Conservation (phyloP, 2,797 vertebrate species). For the Sparus aurata region DNA sequence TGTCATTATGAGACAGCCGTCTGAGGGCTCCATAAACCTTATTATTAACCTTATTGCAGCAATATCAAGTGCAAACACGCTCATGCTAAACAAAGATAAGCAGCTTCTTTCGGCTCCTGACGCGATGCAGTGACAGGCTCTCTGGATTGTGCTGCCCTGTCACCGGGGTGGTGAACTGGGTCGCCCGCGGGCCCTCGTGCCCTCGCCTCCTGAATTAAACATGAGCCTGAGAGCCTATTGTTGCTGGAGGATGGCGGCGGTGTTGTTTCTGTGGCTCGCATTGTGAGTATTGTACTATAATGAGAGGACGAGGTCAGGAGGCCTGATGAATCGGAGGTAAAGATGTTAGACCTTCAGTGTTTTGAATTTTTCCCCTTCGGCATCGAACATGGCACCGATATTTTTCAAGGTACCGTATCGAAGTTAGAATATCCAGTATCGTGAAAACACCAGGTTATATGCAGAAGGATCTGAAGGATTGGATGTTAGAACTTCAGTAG, state of each 20-base stretch:
- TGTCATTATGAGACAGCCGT: constrained; percentile 19
- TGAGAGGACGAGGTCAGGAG: neutral
- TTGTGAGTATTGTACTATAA: constrained; percentile 7
- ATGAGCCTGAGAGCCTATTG: constrained; percentile 42
- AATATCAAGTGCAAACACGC: constrained; percentile 37
- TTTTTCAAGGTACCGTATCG: no score
- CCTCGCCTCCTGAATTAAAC: constrained; percentile 44
- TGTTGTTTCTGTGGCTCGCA: constrained; percentile 13
- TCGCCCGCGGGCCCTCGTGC: constrained; percentile 7
- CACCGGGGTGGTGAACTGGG: neutral
- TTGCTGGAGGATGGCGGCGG: constrained; percentile 30
- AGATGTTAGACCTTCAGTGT: no score
- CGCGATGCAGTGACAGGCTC: constrained; percentile 4
- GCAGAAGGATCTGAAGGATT: no score
- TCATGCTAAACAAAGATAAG: neutral
- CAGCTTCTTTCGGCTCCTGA: neutral
- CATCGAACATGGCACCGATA: no score
- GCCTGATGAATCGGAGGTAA: neutral
- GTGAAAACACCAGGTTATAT: no score
- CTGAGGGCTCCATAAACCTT: constrained; percentile 18
- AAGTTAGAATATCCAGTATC: no score
- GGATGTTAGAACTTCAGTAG: no score
- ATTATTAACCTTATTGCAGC: constrained; percentile 21
- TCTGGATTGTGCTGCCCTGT: constrained; percentile 19
- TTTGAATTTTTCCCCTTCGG: no score